Percentiles rank a stretch among this genome's conserved stretches.
phyloP scores from a whole-genome alignment of 2,888 invertebrate genomes.

The Aromia moschata region DNA sequence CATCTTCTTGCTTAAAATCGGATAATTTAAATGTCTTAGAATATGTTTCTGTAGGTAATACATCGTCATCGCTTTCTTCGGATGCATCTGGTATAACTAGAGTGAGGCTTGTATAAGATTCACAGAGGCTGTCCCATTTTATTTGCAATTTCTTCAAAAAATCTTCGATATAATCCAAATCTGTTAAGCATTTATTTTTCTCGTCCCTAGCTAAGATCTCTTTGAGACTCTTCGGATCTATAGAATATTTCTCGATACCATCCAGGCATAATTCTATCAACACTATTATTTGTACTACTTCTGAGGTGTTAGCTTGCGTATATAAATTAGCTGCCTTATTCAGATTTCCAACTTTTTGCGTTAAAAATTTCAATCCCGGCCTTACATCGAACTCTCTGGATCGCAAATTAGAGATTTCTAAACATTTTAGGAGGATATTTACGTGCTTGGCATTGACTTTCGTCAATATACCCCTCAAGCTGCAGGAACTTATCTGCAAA shows the following conservation, averaged over 20 bases:
- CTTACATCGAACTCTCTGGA: constrained; percentile 89
- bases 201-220: constrained; percentile 67
- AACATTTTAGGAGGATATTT: constrained; percentile 77
- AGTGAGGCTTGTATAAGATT: constrained; percentile 59
- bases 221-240: constrained; percentile 70
- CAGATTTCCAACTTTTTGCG: constrained; percentile 90
- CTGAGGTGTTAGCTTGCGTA: constrained; percentile 90
- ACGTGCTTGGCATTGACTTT: constrained; percentile 70
- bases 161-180: constrained; percentile 59
- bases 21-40: constrained; percentile 65
- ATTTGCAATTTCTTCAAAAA: constrained; percentile 58
- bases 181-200: constrained; percentile 51
- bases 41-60: constrained; percentile 22
- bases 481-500: constrained; percentile 60
- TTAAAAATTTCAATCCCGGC: constrained; percentile 91
- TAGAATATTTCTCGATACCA: constrained; percentile 72
- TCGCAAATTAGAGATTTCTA: constrained; percentile 83
- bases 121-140: constrained; percentile 61
- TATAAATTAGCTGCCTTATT: constrained; percentile 90
- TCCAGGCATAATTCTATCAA: constrained; percentile 85
- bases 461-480: constrained; percentile 58
- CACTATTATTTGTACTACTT: constrained; percentile 88
- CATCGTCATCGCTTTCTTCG: constrained; percentile 46
- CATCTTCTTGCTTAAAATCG: constrained; percentile 66
- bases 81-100: constrained; percentile 56